These are phyloP conservation scores for Phenganax subtilis DNA, from an alignment of 92 coral and sea anemone genomes.

Conservation along the genomic window DNA sequence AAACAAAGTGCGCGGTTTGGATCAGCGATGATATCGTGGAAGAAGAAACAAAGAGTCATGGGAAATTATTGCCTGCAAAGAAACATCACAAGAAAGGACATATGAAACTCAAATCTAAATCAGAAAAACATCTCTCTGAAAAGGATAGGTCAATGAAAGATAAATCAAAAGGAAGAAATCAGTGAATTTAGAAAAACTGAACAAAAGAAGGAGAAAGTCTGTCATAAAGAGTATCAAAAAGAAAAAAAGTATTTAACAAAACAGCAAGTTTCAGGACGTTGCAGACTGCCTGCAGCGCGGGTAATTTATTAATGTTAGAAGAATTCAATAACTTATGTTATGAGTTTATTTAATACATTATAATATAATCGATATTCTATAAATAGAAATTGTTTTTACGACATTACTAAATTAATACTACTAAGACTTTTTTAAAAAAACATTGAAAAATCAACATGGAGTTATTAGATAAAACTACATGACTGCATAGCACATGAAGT, in stretches of 20 bases:
- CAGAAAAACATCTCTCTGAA: background rate
- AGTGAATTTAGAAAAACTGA: background rate
- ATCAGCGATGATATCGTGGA: conserved; percentile 22
- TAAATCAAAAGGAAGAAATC: background rate
- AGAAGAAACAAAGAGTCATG: conserved; percentile 33
- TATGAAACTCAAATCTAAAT: conserved; percentile 1
- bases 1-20: conserved; percentile 39
- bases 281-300: no score
- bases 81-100: background rate
- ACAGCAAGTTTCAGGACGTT: background rate
- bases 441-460: no score
- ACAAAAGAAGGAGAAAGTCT: background rate
- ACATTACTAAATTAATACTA: no score
- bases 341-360: no score
- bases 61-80: conserved; percentile 13
- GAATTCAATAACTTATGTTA: no score
- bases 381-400: no score
- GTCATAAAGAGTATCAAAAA: background rate
- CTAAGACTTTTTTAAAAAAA: no score
- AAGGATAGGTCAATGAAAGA: background rate
- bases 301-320: no score
- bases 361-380: no score
- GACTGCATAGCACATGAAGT: no score
- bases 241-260: background rate
- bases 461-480: no score